Evolutionary conservation across 2,113 vertebrate species (phyloP).

Genomic region (Colaptes auratus): DNA sequence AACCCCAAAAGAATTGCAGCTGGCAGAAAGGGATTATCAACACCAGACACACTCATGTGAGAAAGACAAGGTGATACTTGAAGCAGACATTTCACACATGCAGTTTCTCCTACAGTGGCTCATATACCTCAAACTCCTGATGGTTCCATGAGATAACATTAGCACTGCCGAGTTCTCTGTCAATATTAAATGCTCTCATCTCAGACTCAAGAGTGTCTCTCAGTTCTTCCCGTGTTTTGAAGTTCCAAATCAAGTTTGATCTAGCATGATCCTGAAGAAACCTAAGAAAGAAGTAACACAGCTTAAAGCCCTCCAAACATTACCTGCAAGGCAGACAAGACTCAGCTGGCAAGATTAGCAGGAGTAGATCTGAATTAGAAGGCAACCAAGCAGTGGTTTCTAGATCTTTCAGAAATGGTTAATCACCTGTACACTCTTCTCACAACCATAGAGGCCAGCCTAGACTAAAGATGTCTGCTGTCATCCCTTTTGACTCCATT

Average conservation of each 20-base stretch:
- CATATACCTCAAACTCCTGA: constrained; percentile 95
- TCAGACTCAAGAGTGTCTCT: constrained; percentile 94
- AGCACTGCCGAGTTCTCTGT: constrained; percentile 92
- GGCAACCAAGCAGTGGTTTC: neutral
- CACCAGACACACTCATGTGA: neutral
- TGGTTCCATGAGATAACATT: constrained; percentile 98
- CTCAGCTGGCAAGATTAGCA: neutral
- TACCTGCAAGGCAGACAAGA: neutral
- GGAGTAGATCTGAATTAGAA: neutral
- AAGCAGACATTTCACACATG: neutral
- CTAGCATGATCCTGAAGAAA: constrained; percentile 94
- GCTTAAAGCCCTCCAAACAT: neutral
- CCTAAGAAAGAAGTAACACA: constrained; percentile 66
- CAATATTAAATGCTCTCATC: constrained; percentile 93
- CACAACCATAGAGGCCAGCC: neutral
- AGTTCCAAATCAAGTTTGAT: constrained; percentile 98
- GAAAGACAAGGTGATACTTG: neutral
- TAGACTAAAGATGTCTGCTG: neutral
- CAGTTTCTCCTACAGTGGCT: neutral
- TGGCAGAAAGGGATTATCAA: neutral
- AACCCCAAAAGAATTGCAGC: neutral
- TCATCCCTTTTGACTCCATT: neutral
- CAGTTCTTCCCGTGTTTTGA: constrained; percentile 96
- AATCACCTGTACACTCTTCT: neutral
- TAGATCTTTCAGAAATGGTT: neutral